Base-by-base conservation (phyloP, 1,140 invertebrate genomes). In the Drosophila sucinea region DNA sequence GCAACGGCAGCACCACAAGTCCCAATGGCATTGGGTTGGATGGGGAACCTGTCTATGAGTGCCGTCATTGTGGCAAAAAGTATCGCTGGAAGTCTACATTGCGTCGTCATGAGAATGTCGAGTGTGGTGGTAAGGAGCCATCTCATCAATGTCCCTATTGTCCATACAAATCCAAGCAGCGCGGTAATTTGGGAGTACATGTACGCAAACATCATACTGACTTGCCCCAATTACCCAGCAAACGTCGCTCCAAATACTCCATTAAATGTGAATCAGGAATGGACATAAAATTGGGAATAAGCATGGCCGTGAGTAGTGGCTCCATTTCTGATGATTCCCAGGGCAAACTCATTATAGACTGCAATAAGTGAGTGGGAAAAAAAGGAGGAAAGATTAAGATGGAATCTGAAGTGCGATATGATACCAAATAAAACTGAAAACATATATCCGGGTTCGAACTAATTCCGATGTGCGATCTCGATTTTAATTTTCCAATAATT, bases 71-170 rank as follows among this genome's bases (percentile, higher is more conserved):
- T 92, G 96, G 96, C 55, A 96, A 96, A 86, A 94, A 95, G 17
- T 97, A 97, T 91, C 93, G 96, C 76, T 96, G 96, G 96, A 96
- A 96, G 90, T 96, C 95, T 27, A 96, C 96, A 25, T 94, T 96
- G 93, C 94, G 96, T 2, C 94, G 96, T 7, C 96, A 97, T 91
- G 96, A 97, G 91, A 96, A 95, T 91, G 96, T 97, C 63, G 96
- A 97, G 91, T 97, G 96, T 90, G 96, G 96, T 10, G 96, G 96
- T 62, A 96, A 97, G 91, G 95, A 96, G 69, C 96, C 95, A 1
- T 94, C 95, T 6, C 96, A 97, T 92, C 95, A 96, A 70, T 97
- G 96, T 75, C 96, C 96, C 4, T 94, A 96, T 77, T 97, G 96
- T 90, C 94, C 95, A 0, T 96, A 96, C 92, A 94, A 94, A 73